A percentile compares a stretch with the other conserved stretches of the same genome.
phyloP scores from a whole-genome alignment of 2,888 invertebrate species.

The Platycnemis pennipes region DNA sequence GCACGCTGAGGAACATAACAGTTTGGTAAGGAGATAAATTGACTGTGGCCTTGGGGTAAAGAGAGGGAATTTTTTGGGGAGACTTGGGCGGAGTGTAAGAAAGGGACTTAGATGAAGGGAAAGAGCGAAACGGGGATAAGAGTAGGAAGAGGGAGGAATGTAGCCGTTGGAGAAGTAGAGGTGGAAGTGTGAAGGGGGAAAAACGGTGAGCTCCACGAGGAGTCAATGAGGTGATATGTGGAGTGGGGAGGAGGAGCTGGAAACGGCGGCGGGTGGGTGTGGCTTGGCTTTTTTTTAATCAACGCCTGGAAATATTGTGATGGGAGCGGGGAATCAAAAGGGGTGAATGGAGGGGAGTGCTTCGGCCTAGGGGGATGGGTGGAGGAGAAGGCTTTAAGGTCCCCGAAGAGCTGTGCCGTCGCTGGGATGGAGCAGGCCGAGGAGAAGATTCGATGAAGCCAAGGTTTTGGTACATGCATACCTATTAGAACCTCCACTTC shows the following conservation, averaged over 20 bases:
- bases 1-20: neutral
- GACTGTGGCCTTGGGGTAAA: neutral
- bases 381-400: neutral
- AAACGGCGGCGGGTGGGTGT: conserved; percentile 29
- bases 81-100: neutral
- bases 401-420: neutral
- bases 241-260: conserved; percentile 5
- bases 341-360: neutral
- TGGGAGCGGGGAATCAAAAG: neutral
- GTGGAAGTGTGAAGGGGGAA: neutral
- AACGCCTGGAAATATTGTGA: conserved; percentile 48
- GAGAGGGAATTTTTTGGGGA: neutral
- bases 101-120: neutral
- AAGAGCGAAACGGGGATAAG: neutral
- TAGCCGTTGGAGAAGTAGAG: neutral
- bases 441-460: neutral
- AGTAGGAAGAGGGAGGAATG: neutral
- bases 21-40: neutral
- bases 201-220: neutral
- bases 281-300: conserved; percentile 44
- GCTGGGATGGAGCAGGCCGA: neutral
- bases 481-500: no score
- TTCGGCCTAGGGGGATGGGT: neutral
- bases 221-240: neutral
- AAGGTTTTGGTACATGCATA: neutral